Base-by-base conservation (phyloP, 2,888 invertebrate genomes). In the Drosophila pegasa region DNA sequence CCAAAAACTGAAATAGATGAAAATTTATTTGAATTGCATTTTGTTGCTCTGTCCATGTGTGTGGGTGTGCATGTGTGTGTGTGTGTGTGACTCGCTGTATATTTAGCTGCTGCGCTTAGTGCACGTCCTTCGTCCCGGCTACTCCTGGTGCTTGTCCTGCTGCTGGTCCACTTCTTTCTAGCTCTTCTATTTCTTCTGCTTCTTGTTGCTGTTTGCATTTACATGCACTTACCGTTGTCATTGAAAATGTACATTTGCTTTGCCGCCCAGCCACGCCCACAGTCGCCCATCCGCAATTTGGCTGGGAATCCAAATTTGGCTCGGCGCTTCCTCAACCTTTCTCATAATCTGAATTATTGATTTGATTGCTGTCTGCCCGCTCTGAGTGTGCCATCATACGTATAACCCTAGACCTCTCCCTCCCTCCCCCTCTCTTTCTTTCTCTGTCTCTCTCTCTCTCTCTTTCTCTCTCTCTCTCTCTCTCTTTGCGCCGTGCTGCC, bases 211-310 rank as follows among this genome's bases (percentile, higher is more conserved):
- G 47, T 54, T 54, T 68, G 84, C 87, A 85, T 89, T 88, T 89
- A 84, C 88, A 84, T 84, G 89, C 84, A 89, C 89, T 84, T 84
- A 84, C 72, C 88, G 82, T 75, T 84, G 89, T 89, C 89, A 84
- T 84, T 89, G 89, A 71, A 87, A 69, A 87, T 84, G 71, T 75
- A 87, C 78, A 87, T 87, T 87, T 84, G 75, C 70, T 65, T 71
- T 66, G 62, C 54, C 64, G 31, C 48, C 48, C 10, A 4, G 31
- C 22, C 33, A 50, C 33, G 29, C 50, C 31, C 48, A 27, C 31
- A 31, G 48, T 7, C 29, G 18, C n/a, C 31, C 50, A 20, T 29
- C 20, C 27, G 22, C 61, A 66, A 18, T 25, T 37, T 14, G 14
- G 41, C 37, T 43, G 43, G 12, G 16, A 33, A 52, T 73, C 57